Base-by-base conservation (phyloP, 1,140 invertebrate species). In the Neotoxoptera formosana region DNA sequence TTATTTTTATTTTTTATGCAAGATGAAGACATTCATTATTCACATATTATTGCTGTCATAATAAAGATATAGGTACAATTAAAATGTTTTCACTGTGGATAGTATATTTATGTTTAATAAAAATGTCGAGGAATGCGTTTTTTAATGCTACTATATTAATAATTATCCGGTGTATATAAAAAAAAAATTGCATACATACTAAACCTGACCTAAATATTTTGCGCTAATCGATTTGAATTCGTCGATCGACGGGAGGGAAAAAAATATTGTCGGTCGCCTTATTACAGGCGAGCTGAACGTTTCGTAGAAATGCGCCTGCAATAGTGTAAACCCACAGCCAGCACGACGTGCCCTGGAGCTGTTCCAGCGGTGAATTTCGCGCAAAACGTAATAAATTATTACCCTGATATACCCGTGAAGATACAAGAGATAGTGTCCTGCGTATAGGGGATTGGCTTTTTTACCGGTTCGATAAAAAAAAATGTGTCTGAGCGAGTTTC, bases 201-300 rank as follows among this genome's bases (percentile, higher is more conserved):
- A 76, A 76, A 76, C n/a, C n/a, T 76, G 60, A 76, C 60, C 60
- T 76, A n/a, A 76, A 76, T 76, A 76, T 76, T 76, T 76, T 76
- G 30, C 2, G 14, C 4, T n/a, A 34, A 76, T 76, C 60, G 14
- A 23, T 76, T 76, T n/a, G 14, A 76, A 76, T 76, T 76, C 14
- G 30, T 76, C 17, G n/a, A 76, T n/a, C n/a, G 60, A 7, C 60
- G 6, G n/a, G 17, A 17, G 1, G 60, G 4, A 76, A 76, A 76
- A n/a, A 34, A 76, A n/a, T 17, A n/a, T n/a, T n/a, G 4, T n/a
- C n/a, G 4, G 60, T n/a, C 56, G 25, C 56, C 25, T 30, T 30
- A n/a, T 4, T 2, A 41, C 41, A 41, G n/a, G n/a, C 7, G 2
- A 56, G 9, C n/a, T 67, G 4, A 67, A n/a, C 60, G 60, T 67